Percentiles rank a stretch among this genome's conserved stretches.
phyloP scores from a whole-genome alignment of 2,797 vertebrate species.

The Sebastes elongatus region DNA sequence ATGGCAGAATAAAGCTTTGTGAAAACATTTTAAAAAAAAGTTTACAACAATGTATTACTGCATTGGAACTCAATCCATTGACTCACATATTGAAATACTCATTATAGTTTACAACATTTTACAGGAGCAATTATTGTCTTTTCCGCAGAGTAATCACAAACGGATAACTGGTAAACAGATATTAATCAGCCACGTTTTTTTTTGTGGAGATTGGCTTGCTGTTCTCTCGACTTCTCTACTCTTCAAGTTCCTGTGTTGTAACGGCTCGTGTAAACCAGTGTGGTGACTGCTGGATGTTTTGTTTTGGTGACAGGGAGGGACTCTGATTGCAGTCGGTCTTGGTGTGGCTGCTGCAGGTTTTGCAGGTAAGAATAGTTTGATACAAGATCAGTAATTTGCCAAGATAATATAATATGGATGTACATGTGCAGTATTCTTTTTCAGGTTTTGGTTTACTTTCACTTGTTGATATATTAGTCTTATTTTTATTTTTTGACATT shows the following conservation, averaged over 20 bases:
- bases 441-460: neutral
- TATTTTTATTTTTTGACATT: neutral
- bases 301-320: constrained; percentile 79
- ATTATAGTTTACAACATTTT: neutral
- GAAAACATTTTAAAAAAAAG: neutral
- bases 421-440: neutral
- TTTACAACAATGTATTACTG: neutral
- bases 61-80: neutral
- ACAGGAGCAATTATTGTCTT: neutral
- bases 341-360: constrained; percentile 89
- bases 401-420: neutral
- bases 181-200: neutral
- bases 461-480: too few species aligned
- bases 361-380: constrained; percentile 83
- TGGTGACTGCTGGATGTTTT: neutral
- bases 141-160: neutral
- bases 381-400: neutral
- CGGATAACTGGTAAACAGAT: neutral
- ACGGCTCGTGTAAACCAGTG: neutral
- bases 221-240: neutral
- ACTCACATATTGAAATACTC: neutral
- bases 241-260: neutral
- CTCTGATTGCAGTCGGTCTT: constrained; percentile 89
- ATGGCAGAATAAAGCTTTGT: neutral
- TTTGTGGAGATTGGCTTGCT: neutral